Evolutionary conservation across 2,888 invertebrate species (phyloP).

Genomic region (Abscondita cerata): DNA sequence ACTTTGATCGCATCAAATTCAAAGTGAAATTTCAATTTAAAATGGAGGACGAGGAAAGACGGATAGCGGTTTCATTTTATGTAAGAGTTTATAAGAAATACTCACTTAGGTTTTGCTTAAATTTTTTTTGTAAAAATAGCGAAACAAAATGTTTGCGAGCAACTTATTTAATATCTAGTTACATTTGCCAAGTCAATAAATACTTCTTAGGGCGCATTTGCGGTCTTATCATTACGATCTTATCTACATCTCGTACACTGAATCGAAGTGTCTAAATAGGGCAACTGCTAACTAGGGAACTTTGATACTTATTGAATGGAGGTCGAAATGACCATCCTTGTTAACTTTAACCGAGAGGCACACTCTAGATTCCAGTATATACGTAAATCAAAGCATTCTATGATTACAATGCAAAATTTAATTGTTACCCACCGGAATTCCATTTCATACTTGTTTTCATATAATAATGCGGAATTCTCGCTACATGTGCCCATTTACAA

Average conservation of each 20-base stretch:
- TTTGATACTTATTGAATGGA: constrained; percentile 57
- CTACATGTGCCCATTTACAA: constrained; percentile 39
- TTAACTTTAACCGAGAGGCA: constrained; percentile 43
- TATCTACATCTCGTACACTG: constrained; percentile 31
- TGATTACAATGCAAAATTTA: constrained; percentile 49
- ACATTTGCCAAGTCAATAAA: background rate
- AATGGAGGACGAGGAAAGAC: constrained; percentile 50
- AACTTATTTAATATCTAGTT: background rate
- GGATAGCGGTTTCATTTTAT: constrained; percentile 50
- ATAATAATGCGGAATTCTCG: constrained; percentile 49
- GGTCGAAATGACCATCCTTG: constrained; percentile 52
- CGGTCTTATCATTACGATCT: constrained; percentile 21
- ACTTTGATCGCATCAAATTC: constrained; percentile 54
- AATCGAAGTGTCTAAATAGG: constrained; percentile 48
- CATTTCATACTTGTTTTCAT: constrained; percentile 50
- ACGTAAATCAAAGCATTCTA: constrained; percentile 49
- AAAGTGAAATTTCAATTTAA: constrained; percentile 57
- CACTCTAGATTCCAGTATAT: constrained; percentile 42
- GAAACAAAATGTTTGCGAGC: constrained; percentile 2
- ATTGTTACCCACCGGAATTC: constrained; percentile 50
- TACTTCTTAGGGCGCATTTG: background rate
- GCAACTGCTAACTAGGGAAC: constrained; percentile 57
- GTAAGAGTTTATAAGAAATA: constrained; percentile 44
- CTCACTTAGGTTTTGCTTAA: constrained; percentile 34
- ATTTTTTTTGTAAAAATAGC: background rate